Base-by-base conservation (phyloP, 2,113 vertebrate genomes). In the Larimichthys polyactis region DNA sequence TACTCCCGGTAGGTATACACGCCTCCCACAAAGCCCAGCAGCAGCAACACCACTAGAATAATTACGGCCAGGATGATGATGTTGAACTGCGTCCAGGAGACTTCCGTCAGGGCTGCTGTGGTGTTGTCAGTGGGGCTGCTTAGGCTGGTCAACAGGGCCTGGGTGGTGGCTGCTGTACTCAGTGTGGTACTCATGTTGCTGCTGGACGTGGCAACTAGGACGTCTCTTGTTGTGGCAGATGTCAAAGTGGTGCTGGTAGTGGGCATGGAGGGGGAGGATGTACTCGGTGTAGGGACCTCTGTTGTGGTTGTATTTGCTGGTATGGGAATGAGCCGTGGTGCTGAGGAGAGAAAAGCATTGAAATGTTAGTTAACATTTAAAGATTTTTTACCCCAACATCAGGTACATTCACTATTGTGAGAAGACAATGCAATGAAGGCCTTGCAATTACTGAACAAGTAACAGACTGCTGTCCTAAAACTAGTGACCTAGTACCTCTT, bases 31-130 rank as follows among this genome's bases (percentile, higher is more conserved):
- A 99, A 99, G 75, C 96, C 97, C 94, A 99, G 97, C 12, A 99
- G 95, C 0, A 99, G 93, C 79, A 99, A 95, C 82, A 99, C 96
- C 54, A 99, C 96, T 6, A 97, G 96, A 52, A 98, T 98, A 93
- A 99, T 99, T 84, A 99, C 97, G 9, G 97, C 97, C 90, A 99
- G 94, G 85, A 99, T 96, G 83, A 98, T 97, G 85, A 99, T 96
- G 95, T 99, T 99, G 93, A 99, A 99, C 68, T 99, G 98, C 17
- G 97, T 98, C 98, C 98, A 99, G 0, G 98, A 99, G 17, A 99
- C 97, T 0, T 99, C 97, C 1, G 96, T 96, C 11, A 97, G 94
- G 4, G 96, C 93, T 2, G 97, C 96, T 0, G 95, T 95, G 75
- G 96, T 97, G 87, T 98, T 99, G 89, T 97, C 96, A 0, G 96